Base-by-base conservation (phyloP, 2,113 vertebrate genomes). In the Polyodon spathula region DNA sequence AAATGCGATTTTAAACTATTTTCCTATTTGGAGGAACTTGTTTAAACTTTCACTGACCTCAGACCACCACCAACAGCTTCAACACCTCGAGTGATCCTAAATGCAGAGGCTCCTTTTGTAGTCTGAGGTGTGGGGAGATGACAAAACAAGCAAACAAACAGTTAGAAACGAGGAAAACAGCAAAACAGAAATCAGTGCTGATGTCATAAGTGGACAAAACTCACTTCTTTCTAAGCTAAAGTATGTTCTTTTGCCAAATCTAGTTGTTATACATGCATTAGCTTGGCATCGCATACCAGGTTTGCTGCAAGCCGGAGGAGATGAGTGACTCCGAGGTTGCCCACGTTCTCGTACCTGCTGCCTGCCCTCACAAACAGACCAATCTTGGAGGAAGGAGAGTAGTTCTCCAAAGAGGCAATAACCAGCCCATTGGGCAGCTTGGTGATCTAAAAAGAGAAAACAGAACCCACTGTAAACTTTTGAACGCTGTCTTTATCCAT, bases 21-120 rank as follows among this genome's bases (percentile, higher is more conserved):
- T 27, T 27, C 27, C 27, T 27, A 27, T 27, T 27, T 27, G 3
- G 27, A 37, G 38, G 11, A 11, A 27, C 11, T 27, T 39, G 8
- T 11, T 44, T 3, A 55, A 11, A 16, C 4, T 10, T 4, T 67
- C 64, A 87, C 89, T 77, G 63, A 99, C 96, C 93, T 89, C 62
- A 99, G 70, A 70, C 75, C 91, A 55, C 90, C 93, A 63, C 95
- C 97, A 61, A 97, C 88, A 55, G 91, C 91, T 84, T 98, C 94
- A 39, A 98, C 76, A 61, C 93, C 92, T 48, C 87, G 90, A 57
- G 91, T 94, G 73, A 99, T 95, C 81, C 80, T 92, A 71, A 97
- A 98, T 50, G 93, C 82, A 5, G 96, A 99, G 1, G 90, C 93
- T 77, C 96, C 96, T 83, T 99, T 99, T 56, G 95, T 97, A 15